Percentiles rank a stretch among this genome's conserved stretches.
phyloP scores from a whole-genome alignment of 2,797 vertebrate species.

The Glyptemys insculpta region DNA sequence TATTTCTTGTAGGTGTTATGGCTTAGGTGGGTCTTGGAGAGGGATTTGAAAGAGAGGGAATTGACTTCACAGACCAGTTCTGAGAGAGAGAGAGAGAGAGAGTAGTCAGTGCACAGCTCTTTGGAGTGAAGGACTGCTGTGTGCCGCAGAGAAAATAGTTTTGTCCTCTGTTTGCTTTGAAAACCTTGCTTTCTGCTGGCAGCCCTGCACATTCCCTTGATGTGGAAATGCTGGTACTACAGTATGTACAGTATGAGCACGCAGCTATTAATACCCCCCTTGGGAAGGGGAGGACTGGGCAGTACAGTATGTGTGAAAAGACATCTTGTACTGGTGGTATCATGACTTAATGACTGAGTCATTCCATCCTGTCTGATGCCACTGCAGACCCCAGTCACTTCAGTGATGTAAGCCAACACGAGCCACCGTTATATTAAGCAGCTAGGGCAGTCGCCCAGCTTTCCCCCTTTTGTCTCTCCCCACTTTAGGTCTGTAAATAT shows the following conservation, averaged over 20 bases:
- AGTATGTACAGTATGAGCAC: neutral
- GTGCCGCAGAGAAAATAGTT: neutral
- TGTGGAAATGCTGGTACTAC: neutral
- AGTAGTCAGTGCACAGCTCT: neutral
- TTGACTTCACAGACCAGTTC: neutral
- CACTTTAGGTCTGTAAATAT: slow-evolving; percentile 70
- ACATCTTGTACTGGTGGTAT: neutral
- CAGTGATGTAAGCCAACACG: neutral
- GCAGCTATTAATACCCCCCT: neutral
- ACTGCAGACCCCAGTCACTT: neutral
- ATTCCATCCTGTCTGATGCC: neutral
- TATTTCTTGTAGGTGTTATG: neutral
- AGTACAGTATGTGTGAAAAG: slow-evolving; percentile 18
- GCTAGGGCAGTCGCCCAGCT: slow-evolving; percentile 11
- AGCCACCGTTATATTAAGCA: neutral
- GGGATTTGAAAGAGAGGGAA: neutral
- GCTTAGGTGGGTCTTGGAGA: neutral
- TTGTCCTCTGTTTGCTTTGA: neutral
- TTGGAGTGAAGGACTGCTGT: neutral
- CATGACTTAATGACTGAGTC: neutral
- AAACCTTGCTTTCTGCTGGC: neutral
- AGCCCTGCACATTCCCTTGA: slow-evolving; percentile 8
- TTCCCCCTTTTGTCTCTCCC: neutral
- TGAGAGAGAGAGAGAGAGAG: neutral
- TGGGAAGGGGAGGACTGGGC: neutral